Percentiles rank a stretch among this genome's conserved stretches.
Conservation (phyloP, 2,888 invertebrate species). For the Dicyrtomina minuta region DNA sequence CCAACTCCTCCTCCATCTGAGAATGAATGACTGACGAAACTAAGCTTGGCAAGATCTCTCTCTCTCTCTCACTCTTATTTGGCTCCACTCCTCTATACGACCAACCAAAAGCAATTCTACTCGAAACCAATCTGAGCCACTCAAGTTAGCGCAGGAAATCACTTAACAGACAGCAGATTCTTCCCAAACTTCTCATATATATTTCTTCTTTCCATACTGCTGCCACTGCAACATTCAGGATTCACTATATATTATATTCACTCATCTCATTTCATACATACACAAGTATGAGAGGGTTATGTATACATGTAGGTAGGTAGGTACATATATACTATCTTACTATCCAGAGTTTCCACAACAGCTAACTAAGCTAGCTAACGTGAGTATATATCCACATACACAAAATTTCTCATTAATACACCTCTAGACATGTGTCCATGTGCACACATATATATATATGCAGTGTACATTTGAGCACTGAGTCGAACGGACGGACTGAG, state of each 20-base stretch:
- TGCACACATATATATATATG: not conserved
- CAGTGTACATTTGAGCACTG: not conserved
- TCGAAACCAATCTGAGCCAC: constrained; percentile 1
- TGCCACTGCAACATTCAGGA: not conserved
- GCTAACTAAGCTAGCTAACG: too few species aligned
- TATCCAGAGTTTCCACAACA: too few species aligned
- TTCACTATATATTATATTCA: not conserved
- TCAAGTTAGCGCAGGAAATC: constrained; percentile 16
- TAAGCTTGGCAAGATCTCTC: constrained; percentile 31
- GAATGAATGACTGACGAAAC: constrained; percentile 32
- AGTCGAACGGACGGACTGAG: too few species aligned
- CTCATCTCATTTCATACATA: not conserved
- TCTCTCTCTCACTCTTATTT: constrained; percentile 25
- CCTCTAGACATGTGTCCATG: too few species aligned
- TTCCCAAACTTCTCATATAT: constrained; percentile 8
- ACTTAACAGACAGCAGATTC: constrained; percentile 18
- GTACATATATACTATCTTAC: too few species aligned
- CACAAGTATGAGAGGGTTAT: not conserved
- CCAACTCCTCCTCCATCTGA: constrained; percentile 54
- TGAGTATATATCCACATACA: too few species aligned
- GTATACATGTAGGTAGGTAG: not conserved
- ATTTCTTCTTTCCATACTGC: constrained; percentile 1
- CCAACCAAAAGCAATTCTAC: too few species aligned
- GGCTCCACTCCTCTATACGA: not conserved
- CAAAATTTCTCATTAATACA: too few species aligned